Conservation (phyloP, 2,888 invertebrate species). For the Antheraea assamensis region DNA sequence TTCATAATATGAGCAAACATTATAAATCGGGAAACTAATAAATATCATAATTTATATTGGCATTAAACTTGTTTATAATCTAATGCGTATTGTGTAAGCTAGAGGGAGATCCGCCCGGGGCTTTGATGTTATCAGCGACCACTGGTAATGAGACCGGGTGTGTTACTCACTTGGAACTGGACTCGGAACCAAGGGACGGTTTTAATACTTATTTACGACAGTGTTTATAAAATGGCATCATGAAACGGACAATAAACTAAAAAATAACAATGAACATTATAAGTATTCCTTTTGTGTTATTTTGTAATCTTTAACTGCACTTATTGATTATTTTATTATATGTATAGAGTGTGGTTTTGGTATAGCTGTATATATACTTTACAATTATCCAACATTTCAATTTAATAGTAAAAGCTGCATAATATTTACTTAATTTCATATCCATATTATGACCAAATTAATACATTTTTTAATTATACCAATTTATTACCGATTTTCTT, state of each 20-base stretch:
- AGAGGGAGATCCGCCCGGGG: slow-evolving; percentile 46
- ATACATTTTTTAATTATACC: too few species aligned
- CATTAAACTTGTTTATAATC: slow-evolving; percentile 40
- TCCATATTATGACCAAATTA: too few species aligned
- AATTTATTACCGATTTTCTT: too few species aligned
- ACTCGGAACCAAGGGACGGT: slow-evolving; percentile 45
- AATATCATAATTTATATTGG: slow-evolving; percentile 5
- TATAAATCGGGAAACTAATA: background rate
- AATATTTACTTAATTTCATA: too few species aligned
- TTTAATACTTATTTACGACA: slow-evolving; percentile 52
- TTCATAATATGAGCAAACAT: background rate
- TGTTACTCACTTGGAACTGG: slow-evolving; percentile 64
- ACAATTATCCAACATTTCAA: too few species aligned
- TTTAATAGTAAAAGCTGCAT: too few species aligned
- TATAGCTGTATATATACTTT: too few species aligned
- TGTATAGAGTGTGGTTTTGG: too few species aligned
- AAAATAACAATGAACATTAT: background rate
- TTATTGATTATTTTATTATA: too few species aligned
- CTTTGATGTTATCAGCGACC: slow-evolving; percentile 65
- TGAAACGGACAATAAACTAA: slow-evolving; percentile 26
- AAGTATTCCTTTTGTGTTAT: background rate
- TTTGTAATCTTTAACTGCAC: background rate
- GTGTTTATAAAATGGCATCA: slow-evolving; percentile 32
- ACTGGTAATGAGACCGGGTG: slow-evolving; percentile 71
- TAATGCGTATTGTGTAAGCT: slow-evolving; percentile 51